These are phyloP conservation scores for Allenopithecus nigroviridis DNA, from an alignment of 2,797 vertebrate species.

Conservation along the genomic window DNA sequence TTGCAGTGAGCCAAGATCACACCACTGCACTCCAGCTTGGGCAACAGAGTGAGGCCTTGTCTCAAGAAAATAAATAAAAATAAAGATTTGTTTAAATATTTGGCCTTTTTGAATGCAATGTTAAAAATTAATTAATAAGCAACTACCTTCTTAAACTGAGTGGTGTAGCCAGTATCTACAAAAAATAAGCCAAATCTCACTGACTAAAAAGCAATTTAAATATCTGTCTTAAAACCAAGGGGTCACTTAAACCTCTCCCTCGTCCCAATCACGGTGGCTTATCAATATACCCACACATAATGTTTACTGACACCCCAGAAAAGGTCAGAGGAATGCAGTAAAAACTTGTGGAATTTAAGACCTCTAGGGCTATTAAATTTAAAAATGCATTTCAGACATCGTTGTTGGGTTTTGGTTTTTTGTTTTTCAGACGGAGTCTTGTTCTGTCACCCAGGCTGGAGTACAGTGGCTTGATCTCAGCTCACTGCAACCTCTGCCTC, in stretches of 20 bases:
- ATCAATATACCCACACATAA: not conserved
- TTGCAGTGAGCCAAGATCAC: not conserved
- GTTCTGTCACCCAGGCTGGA: not conserved
- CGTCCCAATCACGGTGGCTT: not conserved
- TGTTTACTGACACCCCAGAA: not conserved
- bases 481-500: not conserved
- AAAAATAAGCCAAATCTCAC: slow-evolving; percentile 41
- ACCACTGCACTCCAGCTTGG: not conserved
- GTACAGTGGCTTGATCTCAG: not conserved
- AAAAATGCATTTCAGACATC: slow-evolving; percentile 8
- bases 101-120: slow-evolving; percentile 12
- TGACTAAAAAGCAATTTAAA: slow-evolving; percentile 3
- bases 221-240: slow-evolving; percentile 18
- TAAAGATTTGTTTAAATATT: not conserved
- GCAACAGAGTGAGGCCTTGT: not conserved
- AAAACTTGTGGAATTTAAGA: not conserved
- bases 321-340: not conserved
- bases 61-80: not conserved
- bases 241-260: slow-evolving; percentile 13
- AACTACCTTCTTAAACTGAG: slow-evolving; percentile 31
- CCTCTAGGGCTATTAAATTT: slow-evolving; percentile 11
- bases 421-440: not conserved
- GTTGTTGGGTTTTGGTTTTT: not conserved
- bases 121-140: slow-evolving; percentile 46
- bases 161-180: slow-evolving; percentile 4